A percentile compares a stretch with the other conserved stretches of the same genome.
Conservation (phyloP, 2,113 vertebrate species). For the Murina feae region DNA sequence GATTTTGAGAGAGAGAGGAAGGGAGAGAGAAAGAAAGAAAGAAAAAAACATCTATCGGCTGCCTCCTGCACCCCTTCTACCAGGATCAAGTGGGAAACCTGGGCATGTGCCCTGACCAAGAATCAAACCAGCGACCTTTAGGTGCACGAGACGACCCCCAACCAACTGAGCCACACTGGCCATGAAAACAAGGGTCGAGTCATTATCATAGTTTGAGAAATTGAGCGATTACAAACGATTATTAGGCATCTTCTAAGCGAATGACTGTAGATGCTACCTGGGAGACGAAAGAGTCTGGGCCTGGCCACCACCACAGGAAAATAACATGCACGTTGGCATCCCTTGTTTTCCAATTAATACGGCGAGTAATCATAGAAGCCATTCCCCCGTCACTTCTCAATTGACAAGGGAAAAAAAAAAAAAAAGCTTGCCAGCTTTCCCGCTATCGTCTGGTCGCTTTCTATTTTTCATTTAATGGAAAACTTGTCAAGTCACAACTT, state of each 20-base stretch:
- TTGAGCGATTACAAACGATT: not conserved
- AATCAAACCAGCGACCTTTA: too few relatives aligned
- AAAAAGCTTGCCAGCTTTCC: not conserved
- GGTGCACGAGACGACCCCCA: too few relatives aligned
- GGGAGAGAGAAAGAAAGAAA: too few relatives aligned
- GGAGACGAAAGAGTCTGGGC: not conserved
- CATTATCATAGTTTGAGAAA: not conserved
- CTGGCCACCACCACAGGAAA: not conserved
- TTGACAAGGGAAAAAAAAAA: not conserved
- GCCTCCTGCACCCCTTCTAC: too few relatives aligned
- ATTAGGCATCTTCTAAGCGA: not conserved
- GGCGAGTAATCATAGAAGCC: not conserved
- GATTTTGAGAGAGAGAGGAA: too few relatives aligned
- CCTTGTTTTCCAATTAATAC: not conserved
- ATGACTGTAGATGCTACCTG: not conserved
- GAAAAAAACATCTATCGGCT: too few relatives aligned
- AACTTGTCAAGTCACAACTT: conserved; percentile 34
- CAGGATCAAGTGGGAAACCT: too few relatives aligned
- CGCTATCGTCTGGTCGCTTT: not conserved
- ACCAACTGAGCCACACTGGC: too few relatives aligned
- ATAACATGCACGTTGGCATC: not conserved
- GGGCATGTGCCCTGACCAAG: too few relatives aligned
- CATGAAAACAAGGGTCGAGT: not conserved
- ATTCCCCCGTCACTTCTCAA: not conserved
- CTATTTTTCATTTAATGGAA: not conserved